Base-by-base conservation (phyloP, 1,140 invertebrate genomes). In the Ceratina japonica region DNA sequence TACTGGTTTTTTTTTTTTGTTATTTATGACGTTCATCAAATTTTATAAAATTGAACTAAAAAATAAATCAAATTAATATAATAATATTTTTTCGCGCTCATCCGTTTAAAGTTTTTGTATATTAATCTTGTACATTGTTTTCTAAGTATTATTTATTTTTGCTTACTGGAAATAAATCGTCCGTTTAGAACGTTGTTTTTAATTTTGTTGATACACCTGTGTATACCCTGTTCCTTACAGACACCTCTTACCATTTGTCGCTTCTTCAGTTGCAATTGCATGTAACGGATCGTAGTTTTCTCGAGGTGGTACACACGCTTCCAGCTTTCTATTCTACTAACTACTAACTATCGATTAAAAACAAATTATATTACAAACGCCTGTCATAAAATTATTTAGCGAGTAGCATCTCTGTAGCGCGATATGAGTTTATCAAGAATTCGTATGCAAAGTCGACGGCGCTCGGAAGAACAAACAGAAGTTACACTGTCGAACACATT, bases 81-180 rank as follows among this genome's bases (percentile, higher is more conserved):
- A 27, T 77, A 62, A 70, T 24, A 68, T 75, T 54, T 80, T 44
- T 56, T 51, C 65, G 37, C 61, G 73, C 73, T 80, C 77, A 84
- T 51, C 56, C 15, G 31, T 75, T 44, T 18, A 24, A 80, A 16
- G 31, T 76, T 73, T 85, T 81, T 76, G 56, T 85, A 80, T 77
- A 78, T 24, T 73, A 24, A 24, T 85, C 73, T 72, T 79, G 58
- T 85, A 49, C 85, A 73, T 63, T 54, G 49, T 54, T 75, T 85
- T 84, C 80, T 87, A 81, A 56, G 31, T 51, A 76, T 82, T 87
- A 81, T 83, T 87, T 87, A 87, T 83, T 87, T 80, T 76, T 79
- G 65, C 79, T 81, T 79, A 72, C 20, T 79, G 81, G 74, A 86
- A 87, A 87, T 87, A 87, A 87, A 87, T 82, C 27, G 71, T 84